phyloP scores from a whole-genome alignment of 2,797 vertebrate genomes.

The Periparus ater region DNA sequence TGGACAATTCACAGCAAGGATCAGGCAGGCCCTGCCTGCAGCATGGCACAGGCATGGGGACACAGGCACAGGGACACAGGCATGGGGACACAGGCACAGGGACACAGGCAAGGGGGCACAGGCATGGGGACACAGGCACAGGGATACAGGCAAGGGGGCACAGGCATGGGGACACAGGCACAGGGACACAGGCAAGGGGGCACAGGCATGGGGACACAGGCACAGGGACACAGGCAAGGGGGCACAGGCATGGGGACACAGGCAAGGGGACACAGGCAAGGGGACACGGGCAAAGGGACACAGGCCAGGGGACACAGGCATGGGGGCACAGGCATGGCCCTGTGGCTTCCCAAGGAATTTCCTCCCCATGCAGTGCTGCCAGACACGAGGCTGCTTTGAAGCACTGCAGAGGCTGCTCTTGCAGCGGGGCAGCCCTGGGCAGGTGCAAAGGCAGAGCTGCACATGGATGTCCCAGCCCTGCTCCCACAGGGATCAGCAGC shows the following conservation, averaged over 20 bases:
- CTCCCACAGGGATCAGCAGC: not conserved
- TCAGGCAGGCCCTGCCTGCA: not conserved
- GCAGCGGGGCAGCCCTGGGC: not conserved
- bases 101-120: too few relatives aligned
- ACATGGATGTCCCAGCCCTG: accelerated
- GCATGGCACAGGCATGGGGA: not conserved
- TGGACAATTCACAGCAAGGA: accelerated
- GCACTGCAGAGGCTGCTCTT: not conserved
- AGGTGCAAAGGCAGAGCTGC: not conserved
- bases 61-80: not conserved
- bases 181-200: not conserved
- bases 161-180: not conserved
- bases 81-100: too few relatives aligned
- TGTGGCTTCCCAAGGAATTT: not conserved
- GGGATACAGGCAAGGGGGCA: not conserved
- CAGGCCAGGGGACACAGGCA: not conserved
- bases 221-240: not conserved
- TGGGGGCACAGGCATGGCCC: not conserved
- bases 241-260: too few relatives aligned
- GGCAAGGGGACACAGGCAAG: not conserved
- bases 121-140: too few relatives aligned
- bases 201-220: too few relatives aligned
- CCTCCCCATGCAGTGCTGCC: not conserved
- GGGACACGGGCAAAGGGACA: too few relatives aligned
- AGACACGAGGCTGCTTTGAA: not conserved